Evolutionary conservation across 2,888 invertebrate genomes (phyloP).

Genomic region (Amphipoea lucens): DNA sequence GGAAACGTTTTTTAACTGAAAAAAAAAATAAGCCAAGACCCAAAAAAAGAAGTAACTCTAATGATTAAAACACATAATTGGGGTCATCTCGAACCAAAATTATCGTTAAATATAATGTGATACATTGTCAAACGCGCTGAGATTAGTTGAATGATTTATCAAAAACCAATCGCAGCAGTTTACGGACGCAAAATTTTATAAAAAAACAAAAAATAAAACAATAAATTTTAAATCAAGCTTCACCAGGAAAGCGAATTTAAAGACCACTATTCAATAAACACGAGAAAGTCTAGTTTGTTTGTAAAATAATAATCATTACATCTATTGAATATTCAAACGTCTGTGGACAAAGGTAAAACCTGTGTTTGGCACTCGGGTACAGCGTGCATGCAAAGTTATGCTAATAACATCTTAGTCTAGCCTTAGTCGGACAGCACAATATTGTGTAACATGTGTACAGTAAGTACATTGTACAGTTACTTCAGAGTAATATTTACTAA

Average conservation of each 20-base stretch:
- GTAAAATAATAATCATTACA: conserved; percentile 58
- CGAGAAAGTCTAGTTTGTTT: conserved; percentile 46
- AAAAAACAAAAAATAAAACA: neutral
- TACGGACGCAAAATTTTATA: neutral
- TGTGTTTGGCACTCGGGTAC: conserved; percentile 62
- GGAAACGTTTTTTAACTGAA: neutral
- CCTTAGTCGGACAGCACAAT: conserved; percentile 57
- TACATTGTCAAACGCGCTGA: neutral
- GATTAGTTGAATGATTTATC: neutral
- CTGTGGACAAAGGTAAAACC: conserved; percentile 55
- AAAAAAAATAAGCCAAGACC: neutral
- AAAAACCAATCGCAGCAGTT: neutral
- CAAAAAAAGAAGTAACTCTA: neutral
- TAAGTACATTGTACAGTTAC: conserved; percentile 50
- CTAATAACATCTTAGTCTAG: conserved; percentile 65
- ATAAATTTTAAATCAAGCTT: neutral
- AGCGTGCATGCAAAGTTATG: conserved; percentile 66
- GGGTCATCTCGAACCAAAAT: neutral
- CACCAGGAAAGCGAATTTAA: neutral
- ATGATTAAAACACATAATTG: neutral
- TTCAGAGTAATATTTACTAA: conserved; percentile 47
- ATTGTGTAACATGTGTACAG: conserved; percentile 56
- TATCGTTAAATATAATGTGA: neutral
- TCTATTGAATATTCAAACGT: conserved; percentile 63
- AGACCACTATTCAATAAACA: conserved; percentile 24